Evolutionary conservation across 2,113 vertebrate species (phyloP), one percentile per base, ranked within the genome.

Genomic region (Orientallactaga bullata): DNA sequence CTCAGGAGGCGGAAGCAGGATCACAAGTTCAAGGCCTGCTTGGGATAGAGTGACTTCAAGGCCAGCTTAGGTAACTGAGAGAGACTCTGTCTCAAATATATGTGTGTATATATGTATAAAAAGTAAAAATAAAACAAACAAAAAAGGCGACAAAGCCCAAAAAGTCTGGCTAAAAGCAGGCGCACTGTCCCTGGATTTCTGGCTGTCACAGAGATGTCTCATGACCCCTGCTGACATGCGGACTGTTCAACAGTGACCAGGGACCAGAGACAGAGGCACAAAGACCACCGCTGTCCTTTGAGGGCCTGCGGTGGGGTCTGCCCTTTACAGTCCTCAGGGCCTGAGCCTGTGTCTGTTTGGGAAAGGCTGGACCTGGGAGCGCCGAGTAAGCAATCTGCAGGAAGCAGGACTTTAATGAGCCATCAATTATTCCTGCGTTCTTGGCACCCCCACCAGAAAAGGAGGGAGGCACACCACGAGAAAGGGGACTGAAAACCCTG

Each of bases 381-480:
- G 4, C 92, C 66, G n/a, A 93, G 93, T 85, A 93, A 95, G 86
- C 98, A 96, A 95, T 89, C 82, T 39, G 81, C 89, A 91, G 91
- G 89, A 68, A 76, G 12, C 86, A 47, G 39, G 73, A 47, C 95
- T 88, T 83, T 96, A 96, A 96, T 82, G 97, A 98, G 95, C 95
- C 89, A 91, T 68, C 90, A 17, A 21, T 85, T 93, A 91, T 69
- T 94, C 92, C 91, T 85, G 95, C 93, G 83, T 82, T 81, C 93
- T 84, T 51, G 73, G 82, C 89, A 77, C 76, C 96, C 76, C 85
- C 73, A 66, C 30, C 2, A 84, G 78, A 93, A 93, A 69, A 87
- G 93, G 96, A 81, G 83, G 95, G 88, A 93, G 87, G 88, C 35
- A 83, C 69, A 91, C n/a, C 12, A 6, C 42, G 60, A 90, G 91